Evolutionary conservation across 1,140 invertebrate species (phyloP).

Genomic region (Zaprionus ghesquierei): DNA sequence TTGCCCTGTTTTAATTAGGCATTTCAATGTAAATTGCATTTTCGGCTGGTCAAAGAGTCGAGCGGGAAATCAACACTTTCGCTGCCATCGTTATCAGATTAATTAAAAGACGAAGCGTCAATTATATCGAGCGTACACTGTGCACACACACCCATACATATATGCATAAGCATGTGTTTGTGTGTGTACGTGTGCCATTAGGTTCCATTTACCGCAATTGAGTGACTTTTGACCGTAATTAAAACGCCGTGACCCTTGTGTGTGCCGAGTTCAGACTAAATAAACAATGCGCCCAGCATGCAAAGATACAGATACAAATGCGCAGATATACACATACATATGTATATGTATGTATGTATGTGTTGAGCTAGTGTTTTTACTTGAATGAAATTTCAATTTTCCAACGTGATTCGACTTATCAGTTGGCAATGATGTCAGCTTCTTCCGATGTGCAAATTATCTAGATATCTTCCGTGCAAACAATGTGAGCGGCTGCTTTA

Average conservation of each 20-base stretch:
- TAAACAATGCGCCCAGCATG: neutral
- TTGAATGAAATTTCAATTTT: neutral
- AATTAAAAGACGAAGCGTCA: conserved; percentile 2
- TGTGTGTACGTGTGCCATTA: neutral
- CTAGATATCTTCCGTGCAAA: neutral
- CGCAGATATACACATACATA: neutral
- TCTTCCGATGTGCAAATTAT: conserved; percentile 27
- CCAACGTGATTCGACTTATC: neutral
- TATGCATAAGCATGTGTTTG: neutral
- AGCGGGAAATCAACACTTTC: neutral
- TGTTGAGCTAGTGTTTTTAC: neutral
- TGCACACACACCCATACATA: neutral
- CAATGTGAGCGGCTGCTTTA: neutral
- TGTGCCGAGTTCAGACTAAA: conserved; percentile 9
- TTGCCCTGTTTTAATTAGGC: neutral
- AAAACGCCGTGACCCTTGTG: conserved; percentile 56
- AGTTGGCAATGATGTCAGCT: conserved; percentile 15
- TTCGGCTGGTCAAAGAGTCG: neutral
- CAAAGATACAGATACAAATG: conserved; percentile 5
- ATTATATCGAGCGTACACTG: neutral
- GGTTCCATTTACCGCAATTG: conserved; percentile 51
- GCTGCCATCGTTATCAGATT: neutral
- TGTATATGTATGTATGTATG: neutral
- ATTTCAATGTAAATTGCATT: neutral
- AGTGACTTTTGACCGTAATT: conserved; percentile 76